Evolutionary conservation across 2,797 vertebrate genomes (phyloP), one percentile per base, ranked within the genome.

Genomic region (Tamandua tetradactyla): DNA sequence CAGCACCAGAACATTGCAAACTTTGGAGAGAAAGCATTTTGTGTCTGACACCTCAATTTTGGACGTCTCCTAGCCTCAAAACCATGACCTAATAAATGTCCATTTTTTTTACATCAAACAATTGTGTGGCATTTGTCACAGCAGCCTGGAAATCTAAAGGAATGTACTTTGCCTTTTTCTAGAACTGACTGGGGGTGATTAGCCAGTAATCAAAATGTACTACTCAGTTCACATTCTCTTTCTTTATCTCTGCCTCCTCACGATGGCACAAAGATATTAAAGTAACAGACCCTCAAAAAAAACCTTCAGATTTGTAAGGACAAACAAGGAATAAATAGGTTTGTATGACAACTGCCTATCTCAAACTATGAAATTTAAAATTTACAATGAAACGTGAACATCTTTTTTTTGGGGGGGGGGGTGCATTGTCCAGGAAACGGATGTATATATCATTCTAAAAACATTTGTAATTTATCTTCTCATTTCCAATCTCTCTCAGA

Each of bases 401-500:
- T 59, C 5, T 74, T 82, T 49, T 84, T 75, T 59, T n/a, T n/a
- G n/a, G n/a, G n/a, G n/a, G n/a, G n/a, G n/a, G n/a, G n/a, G n/a
- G n/a, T n/a, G n/a, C n/a, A n/a, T n/a, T n/a, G n/a, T n/a, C n/a
- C n/a, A n/a, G n/a, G n/a, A n/a, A n/a, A n/a, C n/a, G n/a, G n/a
- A n/a, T n/a, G n/a, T n/a, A n/a, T n/a, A n/a, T n/a, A n/a, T n/a
- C n/a, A n/a, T n/a, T n/a, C n/a, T n/a, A n/a, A 89, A 79, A 83
- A 64, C 32, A 93, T 27, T 55, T 78, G 3, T 81, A 92, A 90
- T 55, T 87, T 35, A 82, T 30, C 59, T 88, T n/a, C 74, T 93
- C 74, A 95, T 87, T 84, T 96, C 49, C 22, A 62, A 78, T 64
- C 57, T 91, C 79, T 88, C 32, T 61, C 85, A 87, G 37, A 94